phyloP scores from a whole-genome alignment of 1,140 invertebrate species.

The Phortica variegata region DNA sequence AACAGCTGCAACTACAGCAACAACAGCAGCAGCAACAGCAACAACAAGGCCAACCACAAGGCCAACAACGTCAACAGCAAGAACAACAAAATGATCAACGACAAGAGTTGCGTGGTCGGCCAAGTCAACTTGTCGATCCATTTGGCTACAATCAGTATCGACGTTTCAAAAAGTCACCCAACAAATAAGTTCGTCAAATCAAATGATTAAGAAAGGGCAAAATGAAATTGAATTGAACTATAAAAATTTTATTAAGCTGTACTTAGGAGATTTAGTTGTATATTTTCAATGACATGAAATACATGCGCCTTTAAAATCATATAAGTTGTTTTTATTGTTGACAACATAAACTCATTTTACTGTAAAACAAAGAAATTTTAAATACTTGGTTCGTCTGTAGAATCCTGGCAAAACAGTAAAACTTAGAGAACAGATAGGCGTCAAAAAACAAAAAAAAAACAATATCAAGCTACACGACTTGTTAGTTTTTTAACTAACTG shows the following conservation, averaged over 20 bases:
- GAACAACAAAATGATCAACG: constrained; percentile 41
- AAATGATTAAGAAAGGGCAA: not conserved
- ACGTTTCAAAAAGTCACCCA: constrained; percentile 48
- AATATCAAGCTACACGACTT: no score
- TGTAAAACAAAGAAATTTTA: no score
- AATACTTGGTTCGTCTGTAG: no score
- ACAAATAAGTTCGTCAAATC: constrained; percentile 7
- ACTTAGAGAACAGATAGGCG: no score
- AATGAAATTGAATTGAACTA: no score
- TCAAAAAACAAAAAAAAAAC: no score
- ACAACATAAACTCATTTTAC: no score
- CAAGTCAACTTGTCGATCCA: constrained; percentile 45
- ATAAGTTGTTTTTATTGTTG: constrained; percentile 1
- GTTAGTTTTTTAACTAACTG: no score
- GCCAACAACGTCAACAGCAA: constrained; percentile 33
- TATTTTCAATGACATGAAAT: constrained; percentile 52
- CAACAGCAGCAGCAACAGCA: constrained; percentile 19
- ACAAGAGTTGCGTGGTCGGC: constrained; percentile 43
- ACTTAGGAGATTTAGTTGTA: constrained; percentile 36
- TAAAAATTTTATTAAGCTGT: constrained; percentile 3
- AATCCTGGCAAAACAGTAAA: no score
- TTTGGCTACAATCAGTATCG: constrained; percentile 49
- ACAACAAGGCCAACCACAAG: constrained; percentile 31
- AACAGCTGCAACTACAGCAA: constrained; percentile 31
- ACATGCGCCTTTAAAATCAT: constrained; percentile 42